phyloP scores from a whole-genome alignment of 1,140 invertebrate species.

The Drosophila ambigua region DNA sequence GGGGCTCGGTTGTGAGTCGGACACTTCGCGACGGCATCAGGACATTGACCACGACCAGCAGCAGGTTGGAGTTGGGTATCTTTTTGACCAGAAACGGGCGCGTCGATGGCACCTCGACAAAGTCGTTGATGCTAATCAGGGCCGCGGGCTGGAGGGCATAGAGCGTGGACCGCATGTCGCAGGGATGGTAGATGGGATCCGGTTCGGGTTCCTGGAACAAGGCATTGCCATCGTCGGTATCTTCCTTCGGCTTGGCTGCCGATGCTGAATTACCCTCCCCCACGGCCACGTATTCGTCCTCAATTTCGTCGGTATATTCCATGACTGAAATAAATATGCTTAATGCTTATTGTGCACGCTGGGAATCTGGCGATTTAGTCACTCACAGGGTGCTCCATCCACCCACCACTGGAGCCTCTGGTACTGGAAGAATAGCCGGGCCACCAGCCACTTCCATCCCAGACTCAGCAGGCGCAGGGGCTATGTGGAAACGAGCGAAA shows the following conservation, averaged over 20 bases:
- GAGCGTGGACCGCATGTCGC: constrained; percentile 88
- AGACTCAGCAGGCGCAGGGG: constrained; percentile 64
- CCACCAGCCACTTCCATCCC: constrained; percentile 71
- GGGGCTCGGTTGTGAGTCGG: constrained; percentile 78
- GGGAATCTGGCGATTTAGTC: background rate
- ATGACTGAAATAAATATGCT: constrained; percentile 46
- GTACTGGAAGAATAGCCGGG: constrained; percentile 70
- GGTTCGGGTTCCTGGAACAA: constrained; percentile 74
- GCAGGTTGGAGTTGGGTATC: constrained; percentile 91
- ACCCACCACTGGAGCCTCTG: constrained; percentile 76
- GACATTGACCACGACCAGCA: constrained; percentile 88
- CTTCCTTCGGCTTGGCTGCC: constrained; percentile 65
- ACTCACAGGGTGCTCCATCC: constrained; percentile 82
- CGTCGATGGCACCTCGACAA: constrained; percentile 71
- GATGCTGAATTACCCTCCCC: constrained; percentile 71
- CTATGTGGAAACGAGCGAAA: constrained; percentile 21
- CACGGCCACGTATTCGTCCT: constrained; percentile 71
- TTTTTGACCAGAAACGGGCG: constrained; percentile 88
- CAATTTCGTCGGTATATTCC: constrained; percentile 74
- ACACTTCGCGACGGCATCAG: constrained; percentile 75
- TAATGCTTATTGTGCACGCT: background rate
- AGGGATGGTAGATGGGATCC: constrained; percentile 84
- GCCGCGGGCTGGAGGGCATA: constrained; percentile 88
- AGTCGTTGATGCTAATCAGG: constrained; percentile 85
- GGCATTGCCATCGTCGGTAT: constrained; percentile 83